Evolutionary conservation across 2,113 vertebrate genomes (phyloP).

Genomic region (Sinocyclocheilus grahami): DNA sequence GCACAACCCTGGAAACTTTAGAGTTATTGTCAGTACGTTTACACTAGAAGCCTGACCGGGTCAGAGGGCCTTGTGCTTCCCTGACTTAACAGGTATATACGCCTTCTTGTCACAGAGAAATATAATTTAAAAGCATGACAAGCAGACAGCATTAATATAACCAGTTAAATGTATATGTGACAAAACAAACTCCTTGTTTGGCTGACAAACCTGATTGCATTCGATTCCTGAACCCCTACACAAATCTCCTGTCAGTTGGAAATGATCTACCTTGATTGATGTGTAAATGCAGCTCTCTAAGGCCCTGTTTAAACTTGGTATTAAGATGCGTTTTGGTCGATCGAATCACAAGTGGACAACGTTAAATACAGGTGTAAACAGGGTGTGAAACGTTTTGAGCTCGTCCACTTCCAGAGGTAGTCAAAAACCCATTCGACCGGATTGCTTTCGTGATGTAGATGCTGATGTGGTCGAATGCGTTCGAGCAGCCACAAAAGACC

Average conservation of each 20-base stretch:
- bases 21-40: background rate
- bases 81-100: background rate
- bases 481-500: too few relatives aligned
- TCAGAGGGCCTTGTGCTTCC: background rate
- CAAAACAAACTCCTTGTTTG: constrained; percentile 5
- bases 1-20: background rate
- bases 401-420: too few relatives aligned
- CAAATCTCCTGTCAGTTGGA: background rate
- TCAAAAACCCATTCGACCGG: too few relatives aligned
- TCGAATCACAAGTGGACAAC: too few relatives aligned
- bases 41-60: background rate
- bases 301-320: too few relatives aligned
- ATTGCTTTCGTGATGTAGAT: too few relatives aligned
- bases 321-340: too few relatives aligned
- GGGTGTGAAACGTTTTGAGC: too few relatives aligned
- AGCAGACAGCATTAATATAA: background rate
- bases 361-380: too few relatives aligned
- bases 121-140: background rate
- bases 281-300: background rate
- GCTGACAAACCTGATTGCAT: background rate
- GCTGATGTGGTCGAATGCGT: too few relatives aligned
- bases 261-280: background rate
- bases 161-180: background rate
- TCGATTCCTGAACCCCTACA: background rate
- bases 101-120: background rate